Evolutionary conservation across 2,797 vertebrate species (phyloP).

Genomic region (Tapirus indicus): DNA sequence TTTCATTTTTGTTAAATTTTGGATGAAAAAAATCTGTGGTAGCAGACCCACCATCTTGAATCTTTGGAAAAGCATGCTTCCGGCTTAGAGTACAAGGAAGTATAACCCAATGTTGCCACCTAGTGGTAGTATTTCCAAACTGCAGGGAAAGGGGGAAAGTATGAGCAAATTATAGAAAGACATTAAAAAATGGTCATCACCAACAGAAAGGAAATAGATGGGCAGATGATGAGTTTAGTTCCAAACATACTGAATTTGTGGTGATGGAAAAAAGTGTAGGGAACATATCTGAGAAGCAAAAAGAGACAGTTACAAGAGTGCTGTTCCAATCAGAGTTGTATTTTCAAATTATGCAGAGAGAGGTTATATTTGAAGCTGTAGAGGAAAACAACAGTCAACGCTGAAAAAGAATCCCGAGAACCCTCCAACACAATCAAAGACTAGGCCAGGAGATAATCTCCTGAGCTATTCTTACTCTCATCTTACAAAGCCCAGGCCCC

Average conservation of each 20-base stretch:
- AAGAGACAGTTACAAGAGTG: background rate
- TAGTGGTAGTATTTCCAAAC: constrained; percentile 60
- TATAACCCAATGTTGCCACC: constrained; percentile 67
- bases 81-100: background rate
- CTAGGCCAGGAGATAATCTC: background rate
- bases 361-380: background rate
- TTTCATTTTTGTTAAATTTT: constrained; percentile 14
- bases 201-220: background rate
- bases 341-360: background rate
- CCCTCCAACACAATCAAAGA: background rate
- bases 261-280: background rate
- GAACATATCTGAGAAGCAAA: background rate
- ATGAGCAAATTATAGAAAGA: background rate
- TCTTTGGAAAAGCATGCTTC: constrained; percentile 1
- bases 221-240: background rate
- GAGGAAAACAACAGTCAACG: background rate
- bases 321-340: background rate
- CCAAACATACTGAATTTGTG: background rate
- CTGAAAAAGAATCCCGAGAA: background rate
- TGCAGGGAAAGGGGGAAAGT: constrained; percentile 34
- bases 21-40: background rate
- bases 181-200: background rate
- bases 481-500: background rate
- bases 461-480: background rate
- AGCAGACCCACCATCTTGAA: constrained; percentile 49